A percentile compares a stretch with the other conserved stretches of the same genome.
Evolutionary conservation across 1,140 invertebrate species (phyloP).

Genomic region (Ips typographus): DNA sequence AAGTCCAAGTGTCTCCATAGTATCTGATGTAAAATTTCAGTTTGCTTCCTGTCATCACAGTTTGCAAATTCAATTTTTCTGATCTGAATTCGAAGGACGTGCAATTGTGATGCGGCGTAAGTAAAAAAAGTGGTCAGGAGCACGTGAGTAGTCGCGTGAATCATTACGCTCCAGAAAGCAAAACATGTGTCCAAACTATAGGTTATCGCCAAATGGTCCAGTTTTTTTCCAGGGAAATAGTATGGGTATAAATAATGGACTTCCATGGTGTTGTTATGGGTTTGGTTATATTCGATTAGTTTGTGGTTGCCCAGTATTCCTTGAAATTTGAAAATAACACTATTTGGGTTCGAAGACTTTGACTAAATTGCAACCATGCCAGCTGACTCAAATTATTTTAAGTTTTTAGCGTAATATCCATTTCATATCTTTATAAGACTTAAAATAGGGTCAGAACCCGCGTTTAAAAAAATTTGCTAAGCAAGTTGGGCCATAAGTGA

Average conservation of each 20-base stretch:
- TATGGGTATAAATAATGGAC: slow-evolving; percentile 12
- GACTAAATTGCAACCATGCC: too few species aligned
- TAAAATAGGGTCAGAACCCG: too few species aligned
- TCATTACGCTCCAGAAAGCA: background rate
- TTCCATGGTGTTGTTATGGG: slow-evolving; percentile 10
- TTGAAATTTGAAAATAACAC: background rate
- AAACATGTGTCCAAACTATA: slow-evolving; percentile 1
- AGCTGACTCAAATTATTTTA: too few species aligned
- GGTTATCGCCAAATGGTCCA: slow-evolving; percentile 6
- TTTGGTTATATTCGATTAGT: slow-evolving; percentile 17
- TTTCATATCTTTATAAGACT: too few species aligned
- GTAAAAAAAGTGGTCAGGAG: slow-evolving; percentile 8
- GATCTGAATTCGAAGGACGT: slow-evolving; percentile 5
- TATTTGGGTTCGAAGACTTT: too few species aligned
- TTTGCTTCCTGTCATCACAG: background rate
- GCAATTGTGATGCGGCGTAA: slow-evolving; percentile 2
- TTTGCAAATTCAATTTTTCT: background rate
- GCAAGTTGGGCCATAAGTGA: too few species aligned
- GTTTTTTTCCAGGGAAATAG: slow-evolving; percentile 18
- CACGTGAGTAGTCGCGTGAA: slow-evolving; percentile 13
- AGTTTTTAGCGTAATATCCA: too few species aligned
- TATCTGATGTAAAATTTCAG: background rate
- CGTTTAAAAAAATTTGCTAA: too few species aligned
- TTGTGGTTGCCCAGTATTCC: slow-evolving; percentile 9
- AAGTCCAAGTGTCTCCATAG: slow-evolving; percentile 1